Base-by-base conservation (phyloP, 2,113 vertebrate genomes). In the Xenopus laevis region DNA sequence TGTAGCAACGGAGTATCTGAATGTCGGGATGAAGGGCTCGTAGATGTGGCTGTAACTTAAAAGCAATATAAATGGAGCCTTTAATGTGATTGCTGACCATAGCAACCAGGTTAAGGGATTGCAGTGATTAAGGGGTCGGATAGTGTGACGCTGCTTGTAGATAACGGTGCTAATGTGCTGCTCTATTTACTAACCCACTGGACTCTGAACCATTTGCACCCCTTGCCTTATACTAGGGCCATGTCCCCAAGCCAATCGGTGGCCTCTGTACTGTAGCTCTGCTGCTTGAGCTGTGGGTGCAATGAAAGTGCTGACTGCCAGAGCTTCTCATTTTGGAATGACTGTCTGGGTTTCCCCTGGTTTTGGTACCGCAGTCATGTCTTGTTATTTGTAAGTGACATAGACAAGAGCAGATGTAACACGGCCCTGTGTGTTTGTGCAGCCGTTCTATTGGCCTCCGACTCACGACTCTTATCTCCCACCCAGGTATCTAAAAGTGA, bases 401-500 rank as follows among this genome's bases (percentile, higher is more conserved):
- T 6, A 33, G 30, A 6, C 3, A 33, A 7, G 16, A 17, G 6
- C 15, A 55, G 6, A 55, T 17, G 16, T 15, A 55, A 17, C 3
- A 55, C 13, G 9, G 46, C 10, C 46, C 46, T 2, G 9, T 47
- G 2, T 47, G 9, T 47, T 9, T 47, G 46, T 3, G 10, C 10
- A 2, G 4, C 13, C 10, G 10, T n/a, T 11, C 12, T 50, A 13
- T 50, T 50, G 15, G 6, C 13, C 17, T n/a, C 17, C 4, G 16
- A 55, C 17, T 55, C 15, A n/a, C 7, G 4, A 1, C 53, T 55
- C 10, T 65, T 15, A 53, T 21, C 71, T 68, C 74, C 18, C 53
- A 20, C 80, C 7, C 82, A 91, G 90, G 57, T 81, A 75, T 77
- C 83, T 79, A 62, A 71, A 80, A 80, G 72, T 79, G 79, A 79